These are phyloP conservation scores for Brachyhypopomus occidentalis DNA, from an alignment of 2,113 vertebrate genomes.

Conservation along the genomic window DNA sequence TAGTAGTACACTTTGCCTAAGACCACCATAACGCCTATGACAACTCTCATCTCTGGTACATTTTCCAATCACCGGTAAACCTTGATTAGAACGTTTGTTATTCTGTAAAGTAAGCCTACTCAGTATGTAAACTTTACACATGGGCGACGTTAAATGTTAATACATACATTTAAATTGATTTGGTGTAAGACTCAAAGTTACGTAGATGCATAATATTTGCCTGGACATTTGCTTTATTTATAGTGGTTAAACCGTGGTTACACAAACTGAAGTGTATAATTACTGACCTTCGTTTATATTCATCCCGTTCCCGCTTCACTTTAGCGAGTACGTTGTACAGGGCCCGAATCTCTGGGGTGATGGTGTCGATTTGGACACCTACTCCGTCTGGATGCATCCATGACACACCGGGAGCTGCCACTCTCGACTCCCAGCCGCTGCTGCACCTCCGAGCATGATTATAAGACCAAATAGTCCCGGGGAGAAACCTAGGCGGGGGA, in stretches of 20 bases:
- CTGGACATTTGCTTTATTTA: not conserved
- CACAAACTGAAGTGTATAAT: not conserved
- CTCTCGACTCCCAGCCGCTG: constrained; percentile 70
- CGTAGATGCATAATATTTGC: not conserved
- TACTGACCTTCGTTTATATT: constrained; percentile 77
- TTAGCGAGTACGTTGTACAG: constrained; percentile 81
- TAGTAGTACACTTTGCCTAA: not conserved
- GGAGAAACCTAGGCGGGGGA: constrained; percentile 68
- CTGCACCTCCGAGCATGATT: constrained; percentile 76
- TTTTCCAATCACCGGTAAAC: too few species aligned
- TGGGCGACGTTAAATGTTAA: too few species aligned
- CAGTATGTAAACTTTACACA: too few species aligned
- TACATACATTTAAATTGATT: too few species aligned
- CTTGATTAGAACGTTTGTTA: too few species aligned
- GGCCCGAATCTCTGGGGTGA: constrained; percentile 80
- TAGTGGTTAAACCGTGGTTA: not conserved
- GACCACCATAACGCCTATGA: not conserved
- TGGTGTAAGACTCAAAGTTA: not conserved
- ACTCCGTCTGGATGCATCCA: constrained; percentile 74
- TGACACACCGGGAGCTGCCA: constrained; percentile 72
- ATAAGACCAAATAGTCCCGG: constrained; percentile 81
- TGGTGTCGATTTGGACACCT: constrained; percentile 80
- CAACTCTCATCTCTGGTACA: not conserved
- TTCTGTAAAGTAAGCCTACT: too few species aligned
- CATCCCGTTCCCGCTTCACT: constrained; percentile 78